Percentiles rank a stretch among this genome's conserved stretches.
phyloP scores from a whole-genome alignment of 2,113 vertebrate genomes.

The Hydrolagus affinis region DNA sequence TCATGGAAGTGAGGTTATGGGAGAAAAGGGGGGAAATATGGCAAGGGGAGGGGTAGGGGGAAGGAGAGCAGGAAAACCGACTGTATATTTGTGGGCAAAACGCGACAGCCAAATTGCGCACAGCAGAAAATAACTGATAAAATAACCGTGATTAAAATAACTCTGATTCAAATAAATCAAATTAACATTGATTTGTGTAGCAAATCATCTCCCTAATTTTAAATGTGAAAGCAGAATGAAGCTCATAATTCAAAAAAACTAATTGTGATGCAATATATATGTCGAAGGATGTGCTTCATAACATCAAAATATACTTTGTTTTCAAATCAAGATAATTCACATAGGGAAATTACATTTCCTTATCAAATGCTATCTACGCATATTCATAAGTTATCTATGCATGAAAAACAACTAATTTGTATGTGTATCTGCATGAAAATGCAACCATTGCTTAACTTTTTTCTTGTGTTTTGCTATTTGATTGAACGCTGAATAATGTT shows the following conservation, averaged over 20 bases:
- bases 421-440: neutral
- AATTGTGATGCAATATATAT: neutral
- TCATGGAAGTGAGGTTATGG: too few species aligned
- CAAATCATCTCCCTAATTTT: too few species aligned
- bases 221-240: neutral
- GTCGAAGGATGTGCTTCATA: neutral
- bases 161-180: neutral
- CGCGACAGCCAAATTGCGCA: too few species aligned
- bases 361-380: neutral
- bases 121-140: neutral
- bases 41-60: too few species aligned
- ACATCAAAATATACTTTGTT: neutral
- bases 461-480: neutral
- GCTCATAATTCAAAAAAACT: neutral
- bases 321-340: neutral
- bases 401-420: neutral
- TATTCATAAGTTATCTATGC: neutral
- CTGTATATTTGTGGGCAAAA: too few species aligned
- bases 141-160: neutral
- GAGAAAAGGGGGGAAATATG: too few species aligned
- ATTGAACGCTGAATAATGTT: neutral
- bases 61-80: too few species aligned
- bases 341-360: too few species aligned
- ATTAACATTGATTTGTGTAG: neutral
- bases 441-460: neutral